A percentile compares a stretch with the other conserved stretches of the same genome.
These are phyloP conservation scores for Stichodactyla mertensii DNA, from an alignment of 64 coral and sea anemone genomes.

Conservation along the genomic window DNA sequence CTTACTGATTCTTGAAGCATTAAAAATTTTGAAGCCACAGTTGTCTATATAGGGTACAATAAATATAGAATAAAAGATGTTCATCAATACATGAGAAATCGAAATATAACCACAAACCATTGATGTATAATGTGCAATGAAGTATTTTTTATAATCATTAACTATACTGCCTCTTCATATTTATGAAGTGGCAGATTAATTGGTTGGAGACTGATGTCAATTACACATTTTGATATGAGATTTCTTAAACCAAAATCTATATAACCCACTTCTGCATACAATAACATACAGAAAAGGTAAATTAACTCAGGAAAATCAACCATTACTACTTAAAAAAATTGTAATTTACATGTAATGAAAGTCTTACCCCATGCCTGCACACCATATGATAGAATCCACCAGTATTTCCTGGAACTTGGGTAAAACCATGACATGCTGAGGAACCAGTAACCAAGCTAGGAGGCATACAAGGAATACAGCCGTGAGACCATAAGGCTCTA, in stretches of 20 bases:
- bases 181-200: too few species aligned
- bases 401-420: constrained; percentile 27
- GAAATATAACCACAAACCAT: not conserved
- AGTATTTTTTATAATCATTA: not conserved
- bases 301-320: not conserved
- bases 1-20: constrained; percentile 18
- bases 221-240: too few species aligned
- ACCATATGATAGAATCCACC: constrained; percentile 44
- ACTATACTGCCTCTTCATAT: too few species aligned
- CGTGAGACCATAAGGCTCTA: not conserved
- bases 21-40: constrained; percentile 19
- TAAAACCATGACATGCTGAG: constrained; percentile 53
- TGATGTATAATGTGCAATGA: not conserved
- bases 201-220: too few species aligned
- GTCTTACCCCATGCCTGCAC: constrained; percentile 41
- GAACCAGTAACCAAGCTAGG: constrained; percentile 14
- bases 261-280: too few species aligned
- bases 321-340: not conserved
- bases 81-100: too few species aligned
- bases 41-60: not conserved
- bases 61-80: too few species aligned
- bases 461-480: constrained; percentile 9
- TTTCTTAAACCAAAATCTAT: too few species aligned
- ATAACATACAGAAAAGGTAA: too few species aligned
- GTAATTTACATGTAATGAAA: not conserved